These are phyloP conservation scores for Keiferia lycopersicella DNA, from an alignment of 2,888 invertebrate genomes.

Conservation along the genomic window DNA sequence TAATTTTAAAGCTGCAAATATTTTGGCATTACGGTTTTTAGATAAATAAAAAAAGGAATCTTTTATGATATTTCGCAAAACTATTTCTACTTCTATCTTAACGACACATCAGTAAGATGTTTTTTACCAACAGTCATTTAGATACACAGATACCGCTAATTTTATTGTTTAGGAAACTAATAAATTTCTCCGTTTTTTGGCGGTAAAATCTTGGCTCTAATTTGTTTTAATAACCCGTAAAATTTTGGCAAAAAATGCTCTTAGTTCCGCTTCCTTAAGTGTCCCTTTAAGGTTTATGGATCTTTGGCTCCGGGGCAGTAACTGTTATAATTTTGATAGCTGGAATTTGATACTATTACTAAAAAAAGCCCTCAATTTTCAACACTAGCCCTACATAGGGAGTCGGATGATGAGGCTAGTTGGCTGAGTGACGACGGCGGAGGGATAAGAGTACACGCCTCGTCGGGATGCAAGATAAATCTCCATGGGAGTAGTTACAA, in stretches of 20 bases:
- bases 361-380: too few species aligned
- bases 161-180: constrained; percentile 75
- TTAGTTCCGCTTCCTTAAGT: constrained; percentile 62
- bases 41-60: not conserved
- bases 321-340: not conserved
- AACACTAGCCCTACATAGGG: too few species aligned
- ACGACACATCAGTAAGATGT: constrained; percentile 54
- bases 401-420: too few species aligned
- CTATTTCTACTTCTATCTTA: constrained; percentile 44
- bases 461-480: too few species aligned
- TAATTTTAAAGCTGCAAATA: not conserved
- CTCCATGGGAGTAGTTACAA: too few species aligned
- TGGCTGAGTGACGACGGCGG: not conserved
- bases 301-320: constrained; percentile 33
- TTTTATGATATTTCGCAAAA: constrained; percentile 17
- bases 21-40: not conserved
- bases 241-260: constrained; percentile 60
- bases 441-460: too few species aligned
- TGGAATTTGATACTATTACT: not conserved
- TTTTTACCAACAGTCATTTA: constrained; percentile 51
- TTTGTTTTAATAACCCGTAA: constrained; percentile 77
- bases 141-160: constrained; percentile 66
- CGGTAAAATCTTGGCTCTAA: constrained; percentile 48
- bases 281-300: constrained; percentile 59
- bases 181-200: constrained; percentile 65